Percentiles rank a stretch among this genome's conserved stretches.
Conservation (phyloP, 1,140 invertebrate genomes). For the Bombus picipes region DNA sequence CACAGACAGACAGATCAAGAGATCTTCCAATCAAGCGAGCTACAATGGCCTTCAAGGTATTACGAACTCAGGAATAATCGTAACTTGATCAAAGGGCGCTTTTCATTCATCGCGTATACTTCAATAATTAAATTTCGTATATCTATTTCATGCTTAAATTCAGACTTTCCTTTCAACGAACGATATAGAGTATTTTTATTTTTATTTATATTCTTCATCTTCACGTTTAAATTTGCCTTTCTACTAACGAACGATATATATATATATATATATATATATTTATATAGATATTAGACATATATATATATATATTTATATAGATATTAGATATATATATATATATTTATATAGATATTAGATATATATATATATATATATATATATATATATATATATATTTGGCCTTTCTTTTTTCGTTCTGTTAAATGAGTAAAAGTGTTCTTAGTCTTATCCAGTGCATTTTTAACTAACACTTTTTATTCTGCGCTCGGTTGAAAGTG, state of each 20-base stretch:
- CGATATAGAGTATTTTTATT: background rate
- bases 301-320: background rate
- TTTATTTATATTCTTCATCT: background rate
- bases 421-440: background rate
- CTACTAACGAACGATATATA: background rate
- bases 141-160: background rate
- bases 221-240: background rate
- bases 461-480: background rate
- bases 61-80: background rate
- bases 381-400: background rate
- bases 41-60: slow-evolving; percentile 71
- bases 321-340: no score
- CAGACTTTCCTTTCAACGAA: background rate
- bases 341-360: no score
- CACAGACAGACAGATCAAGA: slow-evolving; percentile 61
- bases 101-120: background rate
- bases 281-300: no score
- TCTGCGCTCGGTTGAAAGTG: slow-evolving; percentile 7
- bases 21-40: slow-evolving; percentile 55
- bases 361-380: no score
- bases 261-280: no score
- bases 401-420: background rate
- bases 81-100: background rate
- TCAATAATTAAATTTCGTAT: background rate
- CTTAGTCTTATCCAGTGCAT: background rate